These are phyloP conservation scores for Tapirus indicus DNA, from an alignment of 2,797 vertebrate species.

Conservation along the genomic window DNA sequence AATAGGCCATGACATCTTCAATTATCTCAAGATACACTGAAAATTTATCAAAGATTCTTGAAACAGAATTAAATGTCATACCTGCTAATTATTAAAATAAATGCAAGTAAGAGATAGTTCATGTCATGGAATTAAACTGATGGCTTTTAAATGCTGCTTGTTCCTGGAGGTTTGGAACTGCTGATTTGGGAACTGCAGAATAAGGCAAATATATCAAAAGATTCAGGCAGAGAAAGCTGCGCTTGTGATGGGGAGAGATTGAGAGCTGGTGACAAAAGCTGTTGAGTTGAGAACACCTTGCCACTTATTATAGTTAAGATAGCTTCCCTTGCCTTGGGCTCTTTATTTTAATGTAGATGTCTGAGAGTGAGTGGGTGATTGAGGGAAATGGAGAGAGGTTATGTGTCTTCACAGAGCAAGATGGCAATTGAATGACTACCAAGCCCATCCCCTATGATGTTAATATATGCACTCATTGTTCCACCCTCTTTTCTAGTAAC, in stretches of 20 bases:
- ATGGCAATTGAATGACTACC: constrained; percentile 88
- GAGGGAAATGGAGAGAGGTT: constrained; percentile 86
- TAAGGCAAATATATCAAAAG: constrained; percentile 65
- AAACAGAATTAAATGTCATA: constrained; percentile 76
- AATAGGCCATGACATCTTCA: constrained; percentile 55
- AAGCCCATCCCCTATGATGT: constrained; percentile 86
- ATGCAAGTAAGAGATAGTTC: constrained; percentile 55
- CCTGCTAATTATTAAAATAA: constrained; percentile 79
- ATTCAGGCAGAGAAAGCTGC: constrained; percentile 37
- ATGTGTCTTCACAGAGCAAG: constrained; percentile 87
- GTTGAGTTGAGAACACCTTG: constrained; percentile 84
- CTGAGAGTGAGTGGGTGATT: constrained; percentile 86
- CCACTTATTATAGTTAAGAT: constrained; percentile 86
- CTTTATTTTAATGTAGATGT: constrained; percentile 89
- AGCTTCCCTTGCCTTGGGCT: constrained; percentile 84
- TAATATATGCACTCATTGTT: constrained; percentile 88
- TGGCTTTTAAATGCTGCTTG: constrained; percentile 63
- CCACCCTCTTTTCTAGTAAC: constrained; percentile 85
- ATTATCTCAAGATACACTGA: constrained; percentile 60
- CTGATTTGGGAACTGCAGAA: constrained; percentile 59
- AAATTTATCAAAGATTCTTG: constrained; percentile 62
- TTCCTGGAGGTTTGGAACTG: constrained; percentile 44
- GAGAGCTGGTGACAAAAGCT: constrained; percentile 80
- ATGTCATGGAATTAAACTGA: constrained; percentile 58
- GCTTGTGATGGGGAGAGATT: constrained; percentile 72